Base-by-base conservation (phyloP, 2,113 vertebrate species). In the Chiloscyllium plagiosum region DNA sequence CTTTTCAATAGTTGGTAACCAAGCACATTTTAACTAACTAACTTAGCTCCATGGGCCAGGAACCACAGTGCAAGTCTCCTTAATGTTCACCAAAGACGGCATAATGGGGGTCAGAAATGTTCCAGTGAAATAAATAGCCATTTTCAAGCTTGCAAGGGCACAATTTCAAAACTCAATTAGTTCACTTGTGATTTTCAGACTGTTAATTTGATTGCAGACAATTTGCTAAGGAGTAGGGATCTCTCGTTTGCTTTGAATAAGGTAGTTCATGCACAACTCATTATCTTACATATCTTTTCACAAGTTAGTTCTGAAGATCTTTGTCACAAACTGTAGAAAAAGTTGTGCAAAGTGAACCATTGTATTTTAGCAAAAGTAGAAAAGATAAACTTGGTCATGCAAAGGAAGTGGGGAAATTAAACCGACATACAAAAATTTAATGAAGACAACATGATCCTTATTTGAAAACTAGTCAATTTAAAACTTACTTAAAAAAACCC, bases 311-410 rank as follows among this genome's bases (percentile, higher is more conserved):
- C n/a, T 93, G 89, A 93, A 72, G 69, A 95, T 52, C 37, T 47
- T 50, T 95, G 42, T 95, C 94, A 72, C 68, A 70, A 94, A 95
- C 37, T 50, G 68, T 47, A 95, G 94, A 95, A 95, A 94, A 94
- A 17, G 66, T 33, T 69, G 47, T 52, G 94, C 69, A 52, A 95
- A 95, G 94, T 95, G 68, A 72, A 95, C n/a, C 92, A 95, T n/a
- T 93, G 37, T 47, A 94, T 76, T 94, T 76, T 72, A 72, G 68
- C 47, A 95, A 95, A 95, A 95, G 94, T 95, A 95, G 94, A 95
- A 95, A 95, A 95, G 69, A 26, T 72, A 10, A 42, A 72, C 33
- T 72, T 61, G 69, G 47, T 95, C 68, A 95, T 52, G 42, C 33
- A 95, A 76, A 72, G 94, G 26, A 72, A 72, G 42, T 76, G 42